Evolutionary conservation across 2,888 invertebrate genomes (phyloP).

Genomic region (Noctua pronuba): DNA sequence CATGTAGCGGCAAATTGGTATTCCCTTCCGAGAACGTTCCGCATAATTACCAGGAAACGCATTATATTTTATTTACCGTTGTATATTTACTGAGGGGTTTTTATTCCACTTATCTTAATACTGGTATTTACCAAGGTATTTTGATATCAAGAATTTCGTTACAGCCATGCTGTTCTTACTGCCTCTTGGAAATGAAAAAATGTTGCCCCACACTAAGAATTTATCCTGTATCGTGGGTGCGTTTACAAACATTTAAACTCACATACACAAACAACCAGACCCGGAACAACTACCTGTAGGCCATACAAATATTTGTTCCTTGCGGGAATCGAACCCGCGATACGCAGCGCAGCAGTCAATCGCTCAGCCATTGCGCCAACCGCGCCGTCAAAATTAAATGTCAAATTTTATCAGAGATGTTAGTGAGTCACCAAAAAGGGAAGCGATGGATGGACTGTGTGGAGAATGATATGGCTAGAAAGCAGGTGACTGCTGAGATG

Average conservation of each 20-base stretch:
- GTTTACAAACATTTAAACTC: too few species aligned
- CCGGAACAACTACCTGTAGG: too few species aligned
- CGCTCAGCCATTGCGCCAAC: too few species aligned
- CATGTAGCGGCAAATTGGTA: slow-evolving; percentile 45
- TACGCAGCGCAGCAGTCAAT: too few species aligned
- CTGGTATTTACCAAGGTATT: not conserved
- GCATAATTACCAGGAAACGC: slow-evolving; percentile 30
- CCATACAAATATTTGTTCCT: too few species aligned
- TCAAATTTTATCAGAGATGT: not conserved
- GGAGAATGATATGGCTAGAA: not conserved
- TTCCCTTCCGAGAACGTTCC: slow-evolving; percentile 4
- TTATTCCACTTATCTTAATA: not conserved
- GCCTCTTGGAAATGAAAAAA: not conserved
- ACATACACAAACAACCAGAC: too few species aligned
- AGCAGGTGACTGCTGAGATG: not conserved
- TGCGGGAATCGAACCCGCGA: too few species aligned
- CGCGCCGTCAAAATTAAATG: too few species aligned
- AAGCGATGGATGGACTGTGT: not conserved
- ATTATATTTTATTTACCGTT: slow-evolving; percentile 11
- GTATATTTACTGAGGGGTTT: not conserved
- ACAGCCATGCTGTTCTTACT: not conserved
- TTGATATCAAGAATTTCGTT: not conserved
- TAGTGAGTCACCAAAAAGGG: not conserved
- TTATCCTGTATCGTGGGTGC: too few species aligned
- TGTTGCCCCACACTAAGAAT: too few species aligned